Evolutionary conservation across 2,888 invertebrate genomes (phyloP), one percentile per base, ranked within the genome.

Genomic region (Neria commutata): DNA sequence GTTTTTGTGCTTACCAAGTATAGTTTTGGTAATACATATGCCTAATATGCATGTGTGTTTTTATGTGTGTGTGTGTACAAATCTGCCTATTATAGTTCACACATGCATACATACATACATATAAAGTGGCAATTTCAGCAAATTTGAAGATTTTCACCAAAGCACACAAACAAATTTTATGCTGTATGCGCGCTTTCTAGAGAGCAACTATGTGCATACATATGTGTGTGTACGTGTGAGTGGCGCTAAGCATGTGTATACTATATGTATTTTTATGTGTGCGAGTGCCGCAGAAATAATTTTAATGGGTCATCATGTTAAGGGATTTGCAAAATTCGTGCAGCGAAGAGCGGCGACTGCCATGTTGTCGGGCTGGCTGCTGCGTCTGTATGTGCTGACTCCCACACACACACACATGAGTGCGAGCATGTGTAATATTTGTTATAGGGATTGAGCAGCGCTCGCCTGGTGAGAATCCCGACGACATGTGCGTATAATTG

Each of bases 241-340:
- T n/a, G n/a, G n/a, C n/a, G n/a, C n/a, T n/a, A n/a, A n/a, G n/a
- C n/a, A n/a, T n/a, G n/a, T n/a, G n/a, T n/a, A n/a, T n/a, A n/a
- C n/a, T n/a, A n/a, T n/a, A n/a, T n/a, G n/a, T n/a, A n/a, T n/a
- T n/a, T n/a, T n/a, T n/a, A n/a, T n/a, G n/a, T n/a, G n/a, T n/a
- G n/a, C n/a, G n/a, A 4, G n/a, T 14, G 37, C 37, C n/a, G n/a
- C 8, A 3, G n/a, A 37, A 37, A 64, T 71, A 67, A 73, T 74
- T 72, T 74, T 72, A 73, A 72, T 72, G 69, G 72, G 74, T 74
- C 72, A 72, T 74, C 74, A 71, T 74, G 71, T 74, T 73, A 74
- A 62, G 72, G 73, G 72, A 72, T 74, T 72, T 66, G 64, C 49
- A 62, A 65, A 64, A 72, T 71, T 71, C 69, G 66, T 70, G n/a